phyloP scores from a whole-genome alignment of 2,113 vertebrate genomes.

The Circaetus cinerascens region DNA sequence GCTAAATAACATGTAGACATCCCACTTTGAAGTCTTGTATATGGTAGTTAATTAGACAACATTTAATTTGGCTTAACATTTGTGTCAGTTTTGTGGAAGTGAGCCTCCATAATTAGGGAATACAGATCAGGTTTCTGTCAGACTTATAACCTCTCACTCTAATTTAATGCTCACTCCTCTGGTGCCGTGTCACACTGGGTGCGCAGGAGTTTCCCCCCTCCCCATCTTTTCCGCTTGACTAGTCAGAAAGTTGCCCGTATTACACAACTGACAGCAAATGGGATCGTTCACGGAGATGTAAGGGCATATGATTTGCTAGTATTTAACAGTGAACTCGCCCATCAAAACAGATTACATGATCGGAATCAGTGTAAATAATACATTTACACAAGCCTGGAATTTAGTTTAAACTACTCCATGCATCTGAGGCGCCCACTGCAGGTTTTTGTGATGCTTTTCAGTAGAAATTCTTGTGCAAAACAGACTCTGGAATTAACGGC shows the following conservation, averaged over 20 bases:
- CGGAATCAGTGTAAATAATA: background rate
- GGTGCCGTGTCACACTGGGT: constrained; percentile 57
- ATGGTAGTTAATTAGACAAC: constrained; percentile 78
- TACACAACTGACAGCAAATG: constrained; percentile 62
- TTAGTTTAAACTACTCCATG: background rate
- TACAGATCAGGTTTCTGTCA: constrained; percentile 77
- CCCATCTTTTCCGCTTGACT: constrained; percentile 70
- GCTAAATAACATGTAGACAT: constrained; percentile 58
- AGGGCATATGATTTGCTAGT: constrained; percentile 56
- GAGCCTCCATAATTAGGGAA: constrained; percentile 78
- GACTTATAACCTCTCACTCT: constrained; percentile 68
- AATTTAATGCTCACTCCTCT: constrained; percentile 66
- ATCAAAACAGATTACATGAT: background rate
- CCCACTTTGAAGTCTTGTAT: constrained; percentile 60
- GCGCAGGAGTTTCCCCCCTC: background rate
- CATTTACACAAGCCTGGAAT: background rate
- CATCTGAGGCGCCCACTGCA: background rate
- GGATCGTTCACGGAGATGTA: constrained; percentile 70
- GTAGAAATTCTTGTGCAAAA: background rate
- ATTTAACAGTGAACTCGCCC: constrained; percentile 69
- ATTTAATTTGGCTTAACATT: constrained; percentile 78
- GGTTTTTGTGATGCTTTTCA: background rate
- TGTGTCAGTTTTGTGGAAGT: constrained; percentile 73
- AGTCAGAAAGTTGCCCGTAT: constrained; percentile 61
- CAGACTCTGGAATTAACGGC: background rate